Conservation (phyloP, 1,140 invertebrate species). For the Plectrocnemia conspersa region DNA sequence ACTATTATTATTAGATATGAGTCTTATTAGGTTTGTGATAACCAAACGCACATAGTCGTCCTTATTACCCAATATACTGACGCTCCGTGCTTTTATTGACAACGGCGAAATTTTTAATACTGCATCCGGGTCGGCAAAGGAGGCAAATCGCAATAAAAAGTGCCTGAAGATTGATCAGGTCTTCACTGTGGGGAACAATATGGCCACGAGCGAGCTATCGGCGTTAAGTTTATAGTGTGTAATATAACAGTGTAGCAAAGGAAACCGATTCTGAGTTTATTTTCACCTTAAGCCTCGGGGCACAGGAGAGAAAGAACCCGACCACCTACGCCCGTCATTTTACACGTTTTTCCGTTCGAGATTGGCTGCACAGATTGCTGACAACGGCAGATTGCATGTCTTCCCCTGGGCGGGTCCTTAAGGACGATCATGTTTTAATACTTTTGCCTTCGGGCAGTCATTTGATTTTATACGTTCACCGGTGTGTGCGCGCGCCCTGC, state of each 20-base stretch:
- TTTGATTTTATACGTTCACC: constrained; percentile 23
- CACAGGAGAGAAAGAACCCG: not conserved
- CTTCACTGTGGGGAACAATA: constrained; percentile 8
- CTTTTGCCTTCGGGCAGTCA: constrained; percentile 23
- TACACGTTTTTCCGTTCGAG: constrained; percentile 19
- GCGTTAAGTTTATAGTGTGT: constrained; percentile 4
- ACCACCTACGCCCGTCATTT: constrained; percentile 7
- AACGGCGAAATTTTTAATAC: too few relatives aligned
- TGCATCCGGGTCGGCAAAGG: too few relatives aligned
- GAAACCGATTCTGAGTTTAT: not conserved
- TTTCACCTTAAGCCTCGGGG: constrained; percentile 2
- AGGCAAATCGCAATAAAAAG: too few relatives aligned
- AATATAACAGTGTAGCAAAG: constrained; percentile 8
- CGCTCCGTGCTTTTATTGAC: too few relatives aligned
- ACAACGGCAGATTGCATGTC: constrained; percentile 19
- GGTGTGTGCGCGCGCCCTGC: constrained; percentile 13
- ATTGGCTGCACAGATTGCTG: constrained; percentile 29
- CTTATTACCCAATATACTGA: too few relatives aligned
- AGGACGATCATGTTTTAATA: constrained; percentile 32
- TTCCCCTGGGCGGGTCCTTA: constrained; percentile 8
- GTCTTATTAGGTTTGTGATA: too few relatives aligned
- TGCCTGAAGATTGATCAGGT: too few relatives aligned
- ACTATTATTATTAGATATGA: too few relatives aligned
- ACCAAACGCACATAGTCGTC: too few relatives aligned
- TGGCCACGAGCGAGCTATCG: constrained; percentile 7